Conservation (phyloP, 2,888 invertebrate genomes). For the Isoperla grammatica region DNA sequence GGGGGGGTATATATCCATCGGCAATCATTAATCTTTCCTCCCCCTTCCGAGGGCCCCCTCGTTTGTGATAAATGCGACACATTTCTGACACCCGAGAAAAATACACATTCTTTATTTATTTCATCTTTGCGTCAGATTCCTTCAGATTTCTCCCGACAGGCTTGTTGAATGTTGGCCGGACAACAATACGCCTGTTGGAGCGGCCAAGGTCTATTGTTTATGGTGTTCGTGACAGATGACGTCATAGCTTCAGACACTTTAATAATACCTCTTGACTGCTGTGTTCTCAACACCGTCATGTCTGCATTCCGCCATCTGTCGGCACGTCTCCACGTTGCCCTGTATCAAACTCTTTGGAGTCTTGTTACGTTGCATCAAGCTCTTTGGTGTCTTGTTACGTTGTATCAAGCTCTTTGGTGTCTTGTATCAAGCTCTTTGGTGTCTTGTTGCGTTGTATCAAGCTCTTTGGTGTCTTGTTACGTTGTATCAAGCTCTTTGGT, state of each 20-base stretch:
- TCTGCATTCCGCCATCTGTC: too few relatives aligned
- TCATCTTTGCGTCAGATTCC: not conserved
- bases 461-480: too few relatives aligned
- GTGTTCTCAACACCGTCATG: not conserved
- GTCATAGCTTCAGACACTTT: not conserved
- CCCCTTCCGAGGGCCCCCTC: not conserved
- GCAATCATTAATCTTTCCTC: constrained; percentile 15
- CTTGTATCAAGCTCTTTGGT: too few relatives aligned
- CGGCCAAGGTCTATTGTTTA: not conserved
- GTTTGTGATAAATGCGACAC: constrained; percentile 12
- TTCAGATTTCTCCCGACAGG: not conserved
- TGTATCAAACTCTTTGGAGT: too few relatives aligned
- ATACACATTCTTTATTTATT: constrained; percentile 6
- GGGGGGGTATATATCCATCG: not conserved
- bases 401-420: too few relatives aligned
- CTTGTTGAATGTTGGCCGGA: not conserved
- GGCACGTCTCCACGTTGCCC: too few relatives aligned
- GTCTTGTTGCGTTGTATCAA: too few relatives aligned
- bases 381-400: too few relatives aligned
- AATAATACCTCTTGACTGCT: not conserved
- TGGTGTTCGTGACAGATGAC: not conserved
- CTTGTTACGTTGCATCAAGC: too few relatives aligned
- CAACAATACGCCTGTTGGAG: not conserved
- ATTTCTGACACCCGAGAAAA: constrained; percentile 16
- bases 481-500: too few relatives aligned